Conservation (phyloP, 2,888 invertebrate species). For the Idaea biselata region DNA sequence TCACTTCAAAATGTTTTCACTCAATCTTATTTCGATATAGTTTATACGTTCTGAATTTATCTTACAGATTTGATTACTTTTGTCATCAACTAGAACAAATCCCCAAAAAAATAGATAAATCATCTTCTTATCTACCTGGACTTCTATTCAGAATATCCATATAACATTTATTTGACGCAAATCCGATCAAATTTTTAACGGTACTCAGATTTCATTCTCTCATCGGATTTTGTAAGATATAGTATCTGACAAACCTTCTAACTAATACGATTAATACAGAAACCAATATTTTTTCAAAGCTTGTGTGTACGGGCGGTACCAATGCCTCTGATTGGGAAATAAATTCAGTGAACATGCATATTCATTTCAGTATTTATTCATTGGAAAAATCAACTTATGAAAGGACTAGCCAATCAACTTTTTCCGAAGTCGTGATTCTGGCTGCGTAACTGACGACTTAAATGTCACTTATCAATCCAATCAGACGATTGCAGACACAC, state of each 20-base stretch:
- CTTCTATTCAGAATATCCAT: slow-evolving; percentile 42
- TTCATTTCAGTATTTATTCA: slow-evolving; percentile 27
- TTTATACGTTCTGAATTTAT: not conserved
- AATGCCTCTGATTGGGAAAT: slow-evolving; percentile 33
- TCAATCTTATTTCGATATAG: slow-evolving; percentile 20
- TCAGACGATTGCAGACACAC: slow-evolving; percentile 37
- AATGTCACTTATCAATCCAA: slow-evolving; percentile 39
- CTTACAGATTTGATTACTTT: not conserved
- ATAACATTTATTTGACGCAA: slow-evolving; percentile 60
- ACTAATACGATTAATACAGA: slow-evolving; percentile 63
- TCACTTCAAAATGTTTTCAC: slow-evolving; percentile 18
- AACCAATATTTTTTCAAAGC: slow-evolving; percentile 39
- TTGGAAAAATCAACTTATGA: slow-evolving; percentile 32
- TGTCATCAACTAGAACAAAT: slow-evolving; percentile 23
- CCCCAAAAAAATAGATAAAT: slow-evolving; percentile 31
- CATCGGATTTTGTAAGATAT: slow-evolving; percentile 46
- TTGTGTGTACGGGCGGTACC: slow-evolving; percentile 30
- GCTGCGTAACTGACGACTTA: slow-evolving; percentile 29
- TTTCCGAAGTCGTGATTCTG: slow-evolving; percentile 16
- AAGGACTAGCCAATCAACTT: slow-evolving; percentile 31
- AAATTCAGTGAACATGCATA: slow-evolving; percentile 33
- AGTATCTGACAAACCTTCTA: slow-evolving; percentile 45
- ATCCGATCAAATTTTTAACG: slow-evolving; percentile 77
- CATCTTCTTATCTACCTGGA: slow-evolving; percentile 32
- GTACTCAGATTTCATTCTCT: slow-evolving; percentile 55